A percentile compares a stretch with the other conserved stretches of the same genome.
phyloP scores from a whole-genome alignment of 2,113 vertebrate genomes.

The Hipposideros armiger region DNA sequence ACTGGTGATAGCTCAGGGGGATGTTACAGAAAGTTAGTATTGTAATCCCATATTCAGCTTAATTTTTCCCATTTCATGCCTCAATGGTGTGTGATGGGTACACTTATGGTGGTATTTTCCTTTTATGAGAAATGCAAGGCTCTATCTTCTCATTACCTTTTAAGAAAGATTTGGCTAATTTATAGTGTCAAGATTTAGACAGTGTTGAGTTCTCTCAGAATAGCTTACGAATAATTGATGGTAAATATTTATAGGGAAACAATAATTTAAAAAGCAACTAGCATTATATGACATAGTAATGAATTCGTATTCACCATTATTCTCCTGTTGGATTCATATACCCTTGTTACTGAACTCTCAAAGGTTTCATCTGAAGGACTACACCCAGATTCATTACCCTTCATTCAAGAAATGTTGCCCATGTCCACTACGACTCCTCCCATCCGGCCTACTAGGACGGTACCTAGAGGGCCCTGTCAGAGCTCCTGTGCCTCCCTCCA shows the following conservation, averaged over 20 bases:
- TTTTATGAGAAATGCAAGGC: conserved; percentile 2
- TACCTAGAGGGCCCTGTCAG: background rate
- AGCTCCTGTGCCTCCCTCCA: background rate
- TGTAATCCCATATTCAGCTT: background rate
- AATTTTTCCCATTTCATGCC: background rate
- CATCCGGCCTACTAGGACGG: background rate
- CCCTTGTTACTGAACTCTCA: background rate
- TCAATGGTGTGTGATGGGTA: background rate
- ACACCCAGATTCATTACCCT: background rate
- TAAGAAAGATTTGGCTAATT: conserved; percentile 28
- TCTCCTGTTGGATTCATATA: background rate
- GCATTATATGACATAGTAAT: background rate
- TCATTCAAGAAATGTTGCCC: background rate
- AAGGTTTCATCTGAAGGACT: background rate
- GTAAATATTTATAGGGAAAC: conserved; percentile 33
- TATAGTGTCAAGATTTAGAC: background rate
- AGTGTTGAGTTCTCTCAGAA: conserved; percentile 47
- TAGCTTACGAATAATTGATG: background rate
- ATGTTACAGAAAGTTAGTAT: conserved; percentile 11
- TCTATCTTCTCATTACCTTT: background rate
- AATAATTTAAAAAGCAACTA: conserved; percentile 12
- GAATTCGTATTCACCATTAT: background rate
- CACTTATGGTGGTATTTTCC: background rate
- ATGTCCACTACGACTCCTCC: background rate
- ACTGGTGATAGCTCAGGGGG: conserved; percentile 2